Base-by-base conservation (phyloP, 1,140 invertebrate genomes). In the Sinonovacula constricta region DNA sequence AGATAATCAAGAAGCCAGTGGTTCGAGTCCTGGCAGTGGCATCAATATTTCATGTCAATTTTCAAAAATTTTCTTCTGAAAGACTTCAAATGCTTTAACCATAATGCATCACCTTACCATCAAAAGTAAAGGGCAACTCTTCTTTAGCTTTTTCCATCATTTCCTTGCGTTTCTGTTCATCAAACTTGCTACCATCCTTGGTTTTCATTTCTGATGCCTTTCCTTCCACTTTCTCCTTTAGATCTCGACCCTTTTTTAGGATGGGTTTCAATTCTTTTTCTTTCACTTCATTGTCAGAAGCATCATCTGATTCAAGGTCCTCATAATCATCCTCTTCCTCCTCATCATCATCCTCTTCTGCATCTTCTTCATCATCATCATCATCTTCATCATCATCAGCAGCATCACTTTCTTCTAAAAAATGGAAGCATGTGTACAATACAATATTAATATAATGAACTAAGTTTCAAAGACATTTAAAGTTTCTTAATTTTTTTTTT, bases 71-170 rank as follows among this genome's bases (percentile, higher is more conserved):
- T 65, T 30, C 18, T 65, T 51, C 22, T 68, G 7, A 24, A n/a
- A 34, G 36, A 49, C 12, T 49, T 49, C 12, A 49, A 18, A 10
- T 10, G 39, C 39, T 49, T 7, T 49, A 49, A 18, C 39, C 18
- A 49, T 49, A 49, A 49, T 49, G 18, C 18, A 49, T 49, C 39
- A 10, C 24, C 53, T 76, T 83, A 92, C 91, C 91, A 85, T 87
- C 80, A 85, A 93, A 95, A n/a, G 93, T 94, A 74, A 93, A 95
- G 0, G 94, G 94, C n/a, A 95, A 86, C 85, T 95, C 94, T 76
- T 93, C 91, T 70, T 92, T 91, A 2, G 93, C 93, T 85, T 92
- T 91, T 78, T 94, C 93, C 57, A 81, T 83, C 54, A 83, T 77
- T 70, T 80, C 67, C 51, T 82, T 30, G 18, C 24, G 30, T 14